Percentiles rank a stretch among this genome's conserved stretches.
These are phyloP conservation scores for Rhinatrema bivittatum DNA, from an alignment of 2,797 vertebrate species.

Conservation along the genomic window DNA sequence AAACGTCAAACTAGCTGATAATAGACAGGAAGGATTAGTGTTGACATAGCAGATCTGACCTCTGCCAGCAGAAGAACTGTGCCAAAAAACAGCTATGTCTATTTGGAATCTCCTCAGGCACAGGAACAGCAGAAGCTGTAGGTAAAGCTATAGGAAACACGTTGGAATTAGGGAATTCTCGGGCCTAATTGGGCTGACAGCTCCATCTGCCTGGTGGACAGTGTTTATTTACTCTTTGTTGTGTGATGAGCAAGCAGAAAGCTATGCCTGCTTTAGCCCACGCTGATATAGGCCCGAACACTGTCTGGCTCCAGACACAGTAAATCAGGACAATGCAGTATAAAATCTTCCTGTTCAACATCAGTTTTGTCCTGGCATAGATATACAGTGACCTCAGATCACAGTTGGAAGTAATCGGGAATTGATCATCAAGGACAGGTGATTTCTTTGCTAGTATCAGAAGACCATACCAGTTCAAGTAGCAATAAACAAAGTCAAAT, in stretches of 20 bases:
- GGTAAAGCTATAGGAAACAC: slow-evolving; percentile 56
- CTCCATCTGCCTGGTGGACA: slow-evolving; percentile 54
- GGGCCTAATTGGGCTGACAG: slow-evolving; percentile 81
- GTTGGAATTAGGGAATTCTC: slow-evolving; percentile 40
- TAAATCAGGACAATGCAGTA: slow-evolving; percentile 56
- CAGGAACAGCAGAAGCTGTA: slow-evolving; percentile 43
- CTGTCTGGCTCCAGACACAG: slow-evolving; percentile 73
- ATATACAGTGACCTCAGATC: slow-evolving; percentile 57
- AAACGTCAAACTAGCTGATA: slow-evolving; percentile 62
- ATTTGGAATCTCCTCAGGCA: slow-evolving; percentile 29
- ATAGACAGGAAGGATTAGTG: slow-evolving; percentile 76
- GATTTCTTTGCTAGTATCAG: slow-evolving; percentile 45
- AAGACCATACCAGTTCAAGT: slow-evolving; percentile 39
- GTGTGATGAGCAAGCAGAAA: slow-evolving; percentile 73
- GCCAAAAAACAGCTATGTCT: slow-evolving; percentile 15
- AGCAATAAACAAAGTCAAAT: slow-evolving; percentile 52
- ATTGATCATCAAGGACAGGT: slow-evolving; percentile 62
- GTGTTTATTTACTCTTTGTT: slow-evolving; percentile 86
- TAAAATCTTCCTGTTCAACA: slow-evolving; percentile 58
- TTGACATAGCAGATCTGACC: slow-evolving; percentile 63
- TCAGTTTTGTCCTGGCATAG: slow-evolving; percentile 49
- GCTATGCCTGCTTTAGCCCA: slow-evolving; percentile 60
- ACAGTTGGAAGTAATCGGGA: slow-evolving; percentile 37
- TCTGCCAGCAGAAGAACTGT: slow-evolving; percentile 24
- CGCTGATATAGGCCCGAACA: slow-evolving; percentile 66